Conservation (phyloP, 1,140 invertebrate species). For the Nylanderia fulva region DNA sequence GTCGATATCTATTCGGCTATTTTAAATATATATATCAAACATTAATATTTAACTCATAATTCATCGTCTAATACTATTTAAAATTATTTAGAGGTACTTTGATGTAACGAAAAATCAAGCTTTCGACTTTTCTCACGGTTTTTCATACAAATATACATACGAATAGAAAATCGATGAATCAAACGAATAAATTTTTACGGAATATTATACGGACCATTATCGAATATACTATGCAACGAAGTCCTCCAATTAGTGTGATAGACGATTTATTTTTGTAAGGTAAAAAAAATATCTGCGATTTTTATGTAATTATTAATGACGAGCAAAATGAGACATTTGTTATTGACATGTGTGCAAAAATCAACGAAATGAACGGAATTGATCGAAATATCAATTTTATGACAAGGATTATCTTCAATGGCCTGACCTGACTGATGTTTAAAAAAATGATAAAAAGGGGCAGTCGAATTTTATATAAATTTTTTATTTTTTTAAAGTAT, state of each 20-base stretch:
- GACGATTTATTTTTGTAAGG: slow-evolving; percentile 71
- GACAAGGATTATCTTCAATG: background rate
- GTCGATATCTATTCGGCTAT: slow-evolving; percentile 28
- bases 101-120: slow-evolving; percentile 19
- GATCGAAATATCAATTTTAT: background rate
- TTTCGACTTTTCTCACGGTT: slow-evolving; percentile 26
- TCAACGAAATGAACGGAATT: slow-evolving; percentile 34
- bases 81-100: slow-evolving; percentile 30
- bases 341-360: background rate
- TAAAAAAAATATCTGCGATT: background rate
- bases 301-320: slow-evolving; percentile 43
- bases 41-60: slow-evolving; percentile 61
- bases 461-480: background rate
- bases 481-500: background rate
- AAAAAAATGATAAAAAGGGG: background rate
- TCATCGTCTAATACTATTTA: slow-evolving; percentile 41
- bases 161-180: background rate
- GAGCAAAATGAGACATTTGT: slow-evolving; percentile 29
- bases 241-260: slow-evolving; percentile 37
- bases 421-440: slow-evolving; percentile 4
- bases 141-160: background rate
- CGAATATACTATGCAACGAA: slow-evolving; percentile 37
- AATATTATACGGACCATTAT: slow-evolving; percentile 23
- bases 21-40: slow-evolving; percentile 36
- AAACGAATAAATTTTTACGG: background rate